These are phyloP conservation scores for Hetaerina titia DNA, from an alignment of 2,888 invertebrate genomes.

Conservation along the genomic window DNA sequence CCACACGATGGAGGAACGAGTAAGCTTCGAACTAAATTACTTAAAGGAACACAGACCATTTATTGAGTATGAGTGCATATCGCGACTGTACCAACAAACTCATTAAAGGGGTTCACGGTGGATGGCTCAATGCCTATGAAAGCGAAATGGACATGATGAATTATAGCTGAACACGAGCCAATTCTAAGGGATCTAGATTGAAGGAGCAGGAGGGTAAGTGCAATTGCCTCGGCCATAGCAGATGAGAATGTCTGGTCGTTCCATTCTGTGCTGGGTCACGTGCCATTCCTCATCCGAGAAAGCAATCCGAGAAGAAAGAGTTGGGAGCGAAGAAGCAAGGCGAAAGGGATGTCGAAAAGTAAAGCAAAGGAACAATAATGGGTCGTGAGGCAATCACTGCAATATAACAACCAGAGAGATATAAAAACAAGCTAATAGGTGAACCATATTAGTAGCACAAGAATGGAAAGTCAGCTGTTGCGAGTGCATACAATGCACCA, in stretches of 20 bases:
- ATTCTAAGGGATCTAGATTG: conserved; percentile 27
- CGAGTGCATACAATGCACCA: no score
- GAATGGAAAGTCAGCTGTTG: no score
- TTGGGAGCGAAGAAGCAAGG: not conserved
- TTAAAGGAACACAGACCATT: not conserved
- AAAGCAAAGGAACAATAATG: not conserved
- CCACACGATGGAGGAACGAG: not conserved
- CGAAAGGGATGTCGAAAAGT: not conserved
- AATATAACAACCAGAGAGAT: not conserved
- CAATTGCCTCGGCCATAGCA: not conserved
- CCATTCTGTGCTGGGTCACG: conserved; percentile 52
- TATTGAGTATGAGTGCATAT: not conserved
- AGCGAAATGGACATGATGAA: conserved; percentile 20
- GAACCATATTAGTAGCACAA: not conserved
- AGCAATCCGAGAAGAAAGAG: conserved; percentile 33
- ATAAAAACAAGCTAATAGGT: not conserved
- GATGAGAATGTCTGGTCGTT: conserved; percentile 13
- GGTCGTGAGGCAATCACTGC: conserved; percentile 1
- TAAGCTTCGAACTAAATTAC: not conserved
- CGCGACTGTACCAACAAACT: not conserved
- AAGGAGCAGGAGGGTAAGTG: conserved; percentile 13
- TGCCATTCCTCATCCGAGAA: conserved; percentile 53
- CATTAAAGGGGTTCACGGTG: conserved; percentile 19
- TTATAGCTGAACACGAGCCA: conserved; percentile 32
- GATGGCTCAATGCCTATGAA: conserved; percentile 26